Base-by-base conservation (phyloP, 2,113 vertebrate genomes). In the Esox niger region DNA sequence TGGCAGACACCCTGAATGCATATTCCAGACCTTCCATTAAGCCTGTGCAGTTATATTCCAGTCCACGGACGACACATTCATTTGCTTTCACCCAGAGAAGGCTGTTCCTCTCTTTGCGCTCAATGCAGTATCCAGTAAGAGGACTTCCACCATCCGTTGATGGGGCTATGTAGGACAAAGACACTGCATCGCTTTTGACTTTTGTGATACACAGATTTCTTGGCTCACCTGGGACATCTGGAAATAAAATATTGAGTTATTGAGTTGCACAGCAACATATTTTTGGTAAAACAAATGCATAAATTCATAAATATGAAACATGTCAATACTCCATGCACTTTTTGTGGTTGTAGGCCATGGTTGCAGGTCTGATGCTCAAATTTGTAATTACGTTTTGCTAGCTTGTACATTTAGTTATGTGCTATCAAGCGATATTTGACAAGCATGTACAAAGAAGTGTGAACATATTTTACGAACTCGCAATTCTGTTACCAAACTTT, bases 41-140 rank as follows among this genome's bases (percentile, higher is more conserved):
- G 4, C 94, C 93, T 47, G 88, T 88, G 79, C 96, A 99, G 68
- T 95, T 94, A 79, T 96, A 97, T 79, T 98, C 95, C 13, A 94
- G 95, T 70, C 93, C 88, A 68, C 95, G 95, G 55, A 98, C 91
- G 78, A 89, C 31, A 15, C 92, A 84, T 71, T 99, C 97, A 0
- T 98, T 98, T 68, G 95, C 95, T 84, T 92, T 96, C 77, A 93
- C 90, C 97, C 97, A 99, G 27, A 99, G 89, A 27, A 99, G 84
- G 76, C 97, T 98, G 84, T 99, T 99, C 73, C 95, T 94, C 86
- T 99, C 97, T 85, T 98, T 99, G 73, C 95, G 95, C 74, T 99
- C 97, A 68, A 98, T 95, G 68, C 92, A 89, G 66, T 95, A 99
- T 57, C 97, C 96, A 1, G 89, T 93, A 69, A 99, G 93, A 31